Conservation (phyloP, 1,140 invertebrate genomes). For the Diorhabda elongata region DNA sequence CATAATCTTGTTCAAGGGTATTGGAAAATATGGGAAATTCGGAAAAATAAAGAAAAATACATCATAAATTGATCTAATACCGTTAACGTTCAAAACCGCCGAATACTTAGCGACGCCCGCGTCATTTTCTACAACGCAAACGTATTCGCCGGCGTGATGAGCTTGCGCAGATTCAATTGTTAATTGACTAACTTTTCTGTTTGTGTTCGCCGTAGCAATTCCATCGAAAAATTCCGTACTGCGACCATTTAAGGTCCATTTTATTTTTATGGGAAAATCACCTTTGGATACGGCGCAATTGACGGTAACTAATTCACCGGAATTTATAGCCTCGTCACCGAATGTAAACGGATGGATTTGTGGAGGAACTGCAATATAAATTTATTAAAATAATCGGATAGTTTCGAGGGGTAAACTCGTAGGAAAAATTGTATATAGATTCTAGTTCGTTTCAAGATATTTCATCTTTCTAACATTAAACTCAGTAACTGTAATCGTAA, state of each 20-base stretch:
- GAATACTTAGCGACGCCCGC: conserved; percentile 58
- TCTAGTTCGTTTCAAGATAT: too few species aligned
- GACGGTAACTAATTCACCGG: conserved; percentile 59
- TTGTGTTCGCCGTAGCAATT: conserved; percentile 47
- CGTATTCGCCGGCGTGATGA: conserved; percentile 59
- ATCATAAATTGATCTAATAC: conserved; percentile 6
- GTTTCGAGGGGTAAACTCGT: too few species aligned
- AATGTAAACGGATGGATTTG: conserved; percentile 71
- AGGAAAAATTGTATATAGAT: too few species aligned
- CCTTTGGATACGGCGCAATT: conserved; percentile 64
- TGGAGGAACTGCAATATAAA: conserved; percentile 47
- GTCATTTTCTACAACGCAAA: conserved; percentile 58
- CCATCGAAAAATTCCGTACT: conserved; percentile 42
- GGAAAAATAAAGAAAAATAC: background rate
- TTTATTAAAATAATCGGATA: too few species aligned
- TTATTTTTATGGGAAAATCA: conserved; percentile 62
- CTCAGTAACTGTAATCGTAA: too few species aligned
- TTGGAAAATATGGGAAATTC: background rate
- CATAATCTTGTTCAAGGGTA: background rate
- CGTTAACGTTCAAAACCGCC: conserved; percentile 51
- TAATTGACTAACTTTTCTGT: conserved; percentile 56
- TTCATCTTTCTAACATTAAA: too few species aligned
- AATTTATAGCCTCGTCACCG: conserved; percentile 64
- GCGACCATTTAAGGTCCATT: conserved; percentile 58
- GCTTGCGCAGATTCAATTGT: conserved; percentile 56